Evolutionary conservation across 2,888 invertebrate genomes (phyloP).

Genomic region (Drosophila aldrichi): DNA sequence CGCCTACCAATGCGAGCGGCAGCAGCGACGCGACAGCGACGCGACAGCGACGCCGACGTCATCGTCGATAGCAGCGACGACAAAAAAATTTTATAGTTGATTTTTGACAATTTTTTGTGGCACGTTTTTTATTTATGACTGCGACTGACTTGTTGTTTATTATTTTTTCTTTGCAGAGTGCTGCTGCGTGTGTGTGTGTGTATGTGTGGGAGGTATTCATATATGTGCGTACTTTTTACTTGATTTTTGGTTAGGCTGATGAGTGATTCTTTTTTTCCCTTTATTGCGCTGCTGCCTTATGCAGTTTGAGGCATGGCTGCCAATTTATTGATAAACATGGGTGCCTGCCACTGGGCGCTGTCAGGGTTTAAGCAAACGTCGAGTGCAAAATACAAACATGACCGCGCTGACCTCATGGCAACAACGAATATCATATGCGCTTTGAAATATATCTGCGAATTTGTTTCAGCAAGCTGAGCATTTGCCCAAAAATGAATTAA

Average conservation of each 20-base stretch:
- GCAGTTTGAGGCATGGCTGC: slow-evolving; percentile 64
- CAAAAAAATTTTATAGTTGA: slow-evolving; percentile 68
- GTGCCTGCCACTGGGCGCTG: slow-evolving; percentile 17
- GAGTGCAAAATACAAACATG: slow-evolving; percentile 22
- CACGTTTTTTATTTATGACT: slow-evolving; percentile 40
- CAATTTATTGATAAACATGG: slow-evolving; percentile 76
- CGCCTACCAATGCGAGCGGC: slow-evolving; percentile 57
- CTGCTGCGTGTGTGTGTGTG: not conserved
- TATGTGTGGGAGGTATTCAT: slow-evolving; percentile 3
- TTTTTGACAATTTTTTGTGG: slow-evolving; percentile 73
- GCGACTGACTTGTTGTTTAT: slow-evolving; percentile 65
- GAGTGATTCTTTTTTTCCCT: slow-evolving; percentile 26
- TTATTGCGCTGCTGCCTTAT: slow-evolving; percentile 38
- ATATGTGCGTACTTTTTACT: slow-evolving; percentile 25
- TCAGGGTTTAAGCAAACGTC: slow-evolving; percentile 46
- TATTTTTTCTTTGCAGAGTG: slow-evolving; percentile 65
- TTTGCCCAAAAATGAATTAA: not conserved
- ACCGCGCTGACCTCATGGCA: not conserved
- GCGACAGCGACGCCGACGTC: slow-evolving; percentile 37
- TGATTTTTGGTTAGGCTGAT: slow-evolving; percentile 54
- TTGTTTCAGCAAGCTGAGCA: not conserved
- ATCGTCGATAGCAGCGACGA: slow-evolving; percentile 37
- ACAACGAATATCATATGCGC: slow-evolving; percentile 10
- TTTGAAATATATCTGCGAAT: not conserved
- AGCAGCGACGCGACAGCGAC: slow-evolving; percentile 12